phyloP scores from a whole-genome alignment of 1,140 invertebrate species.

The Micrasema minimum region DNA sequence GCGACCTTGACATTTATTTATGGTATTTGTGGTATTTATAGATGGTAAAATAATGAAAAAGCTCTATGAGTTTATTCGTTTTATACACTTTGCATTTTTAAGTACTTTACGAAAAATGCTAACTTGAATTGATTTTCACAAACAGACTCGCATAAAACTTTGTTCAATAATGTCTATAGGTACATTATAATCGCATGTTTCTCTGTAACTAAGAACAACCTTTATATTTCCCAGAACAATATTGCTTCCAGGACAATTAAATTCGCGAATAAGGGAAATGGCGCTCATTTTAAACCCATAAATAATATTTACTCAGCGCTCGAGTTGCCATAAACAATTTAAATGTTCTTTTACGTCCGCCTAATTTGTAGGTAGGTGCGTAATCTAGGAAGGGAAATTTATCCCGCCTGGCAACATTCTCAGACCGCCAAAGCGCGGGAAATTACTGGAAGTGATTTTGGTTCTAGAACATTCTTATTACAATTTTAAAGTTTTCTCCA shows the following conservation, averaged over 20 bases:
- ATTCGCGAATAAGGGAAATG: neutral
- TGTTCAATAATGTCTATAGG: neutral
- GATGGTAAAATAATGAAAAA: too few species aligned
- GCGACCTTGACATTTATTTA: too few species aligned
- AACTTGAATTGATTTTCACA: too few species aligned
- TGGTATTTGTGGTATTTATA: too few species aligned
- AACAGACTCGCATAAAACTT: neutral
- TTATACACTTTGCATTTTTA: too few species aligned
- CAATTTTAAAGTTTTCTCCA: constrained; percentile 4
- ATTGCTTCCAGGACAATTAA: constrained; percentile 2
- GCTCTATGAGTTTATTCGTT: too few species aligned
- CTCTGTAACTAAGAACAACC: neutral
- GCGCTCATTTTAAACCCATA: neutral
- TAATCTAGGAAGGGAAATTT: constrained; percentile 10
- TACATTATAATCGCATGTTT: neutral
- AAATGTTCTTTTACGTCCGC: constrained; percentile 26
- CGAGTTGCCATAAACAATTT: constrained; percentile 25
- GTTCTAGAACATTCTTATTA: constrained; percentile 33
- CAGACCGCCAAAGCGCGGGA: constrained; percentile 14
- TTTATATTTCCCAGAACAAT: neutral
- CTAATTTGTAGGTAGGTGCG: constrained; percentile 15
- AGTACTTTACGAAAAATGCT: too few species aligned
- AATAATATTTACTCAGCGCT: constrained; percentile 8
- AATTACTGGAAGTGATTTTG: constrained; percentile 31
- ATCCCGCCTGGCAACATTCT: constrained; percentile 25